Evolutionary conservation across 2,888 invertebrate genomes (phyloP).

Genomic region (Pandemis cinnamomeana): DNA sequence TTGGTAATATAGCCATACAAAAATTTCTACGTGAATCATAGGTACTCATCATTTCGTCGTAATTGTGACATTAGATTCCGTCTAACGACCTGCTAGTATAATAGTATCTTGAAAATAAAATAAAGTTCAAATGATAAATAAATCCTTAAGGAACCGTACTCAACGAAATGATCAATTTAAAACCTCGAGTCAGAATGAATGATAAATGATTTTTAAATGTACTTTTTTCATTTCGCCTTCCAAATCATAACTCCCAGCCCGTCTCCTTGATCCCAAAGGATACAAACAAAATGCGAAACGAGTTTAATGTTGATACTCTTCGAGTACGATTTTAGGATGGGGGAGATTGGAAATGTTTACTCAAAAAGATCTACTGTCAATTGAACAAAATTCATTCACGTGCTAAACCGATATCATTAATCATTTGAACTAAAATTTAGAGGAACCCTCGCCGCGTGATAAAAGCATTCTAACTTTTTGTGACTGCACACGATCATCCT

Average conservation of each 20-base stretch:
- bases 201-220: constrained; percentile 49
- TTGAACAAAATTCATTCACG: constrained; percentile 73
- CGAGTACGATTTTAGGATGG: constrained; percentile 65
- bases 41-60: neutral
- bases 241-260: constrained; percentile 44
- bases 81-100: neutral
- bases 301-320: constrained; percentile 60
- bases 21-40: constrained; percentile 7
- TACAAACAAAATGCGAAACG: constrained; percentile 61
- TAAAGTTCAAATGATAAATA: constrained; percentile 11
- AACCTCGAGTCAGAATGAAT: constrained; percentile 34
- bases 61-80: neutral
- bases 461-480: constrained; percentile 33
- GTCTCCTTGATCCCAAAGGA: constrained; percentile 57
- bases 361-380: constrained; percentile 69
- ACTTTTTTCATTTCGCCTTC: constrained; percentile 61
- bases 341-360: constrained; percentile 68
- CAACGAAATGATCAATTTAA: constrained; percentile 33
- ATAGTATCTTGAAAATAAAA: neutral
- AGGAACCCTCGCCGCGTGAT: constrained; percentile 46
- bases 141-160: constrained; percentile 23
- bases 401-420: constrained; percentile 75
- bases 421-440: constrained; percentile 69
- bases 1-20: constrained; percentile 23
- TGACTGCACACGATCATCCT: constrained; percentile 8